phyloP scores from a whole-genome alignment of 2,113 vertebrate genomes.

The Anhinga anhinga region DNA sequence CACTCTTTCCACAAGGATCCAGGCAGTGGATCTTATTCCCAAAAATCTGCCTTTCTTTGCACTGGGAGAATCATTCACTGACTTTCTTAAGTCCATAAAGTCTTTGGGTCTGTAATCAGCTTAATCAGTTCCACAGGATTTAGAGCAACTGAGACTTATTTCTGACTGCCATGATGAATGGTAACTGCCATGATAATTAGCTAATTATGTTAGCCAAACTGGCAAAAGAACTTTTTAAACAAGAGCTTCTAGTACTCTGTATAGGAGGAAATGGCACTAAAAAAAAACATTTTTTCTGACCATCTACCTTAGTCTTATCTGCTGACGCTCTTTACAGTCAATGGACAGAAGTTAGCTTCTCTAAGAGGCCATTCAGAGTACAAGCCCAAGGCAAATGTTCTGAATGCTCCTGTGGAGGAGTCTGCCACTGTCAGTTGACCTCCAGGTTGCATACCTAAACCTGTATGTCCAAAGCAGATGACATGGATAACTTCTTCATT shows the following conservation, averaged over 20 bases:
- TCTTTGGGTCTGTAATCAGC: background rate
- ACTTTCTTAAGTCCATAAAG: background rate
- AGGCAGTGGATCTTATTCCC: background rate
- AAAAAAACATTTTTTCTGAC: background rate
- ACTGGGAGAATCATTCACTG: background rate
- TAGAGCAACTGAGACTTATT: background rate
- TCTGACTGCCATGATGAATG: background rate
- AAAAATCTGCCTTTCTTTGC: background rate
- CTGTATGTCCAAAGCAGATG: background rate
- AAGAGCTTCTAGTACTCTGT: background rate
- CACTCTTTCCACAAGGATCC: background rate
- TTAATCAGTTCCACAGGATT: background rate
- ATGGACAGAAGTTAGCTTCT: background rate
- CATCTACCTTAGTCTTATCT: background rate
- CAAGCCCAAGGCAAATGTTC: background rate
- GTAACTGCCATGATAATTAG: background rate
- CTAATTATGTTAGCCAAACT: background rate
- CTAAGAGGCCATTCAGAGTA: background rate
- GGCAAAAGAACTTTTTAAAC: background rate
- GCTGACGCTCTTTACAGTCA: background rate
- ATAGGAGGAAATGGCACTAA: background rate
- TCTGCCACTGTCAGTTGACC: background rate
- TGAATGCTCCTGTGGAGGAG: rapidly evolving
- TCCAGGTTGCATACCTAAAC: background rate
- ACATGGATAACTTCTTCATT: background rate